Percentiles rank a stretch among this genome's conserved stretches.
phyloP scores from a whole-genome alignment of 2,113 vertebrate species.

The Actenoides hombroni region DNA sequence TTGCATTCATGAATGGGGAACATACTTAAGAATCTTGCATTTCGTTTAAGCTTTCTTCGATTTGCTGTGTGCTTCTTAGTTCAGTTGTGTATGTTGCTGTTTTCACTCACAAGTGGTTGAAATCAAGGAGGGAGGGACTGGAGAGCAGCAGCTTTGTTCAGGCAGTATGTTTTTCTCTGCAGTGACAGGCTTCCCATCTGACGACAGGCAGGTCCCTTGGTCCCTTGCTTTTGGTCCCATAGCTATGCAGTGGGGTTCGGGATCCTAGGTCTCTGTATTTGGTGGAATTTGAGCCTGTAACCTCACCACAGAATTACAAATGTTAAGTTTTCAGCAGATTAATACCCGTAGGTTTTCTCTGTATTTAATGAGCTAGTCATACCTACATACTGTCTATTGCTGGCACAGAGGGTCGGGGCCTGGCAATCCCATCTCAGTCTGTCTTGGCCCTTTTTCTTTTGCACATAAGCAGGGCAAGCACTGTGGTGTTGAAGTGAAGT shows the following conservation, averaged over 20 bases:
- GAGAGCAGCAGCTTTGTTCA: neutral
- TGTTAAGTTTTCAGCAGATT: neutral
- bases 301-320: neutral
- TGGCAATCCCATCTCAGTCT: neutral
- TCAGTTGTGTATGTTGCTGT: neutral
- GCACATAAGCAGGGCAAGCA: neutral
- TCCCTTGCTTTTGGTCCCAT: accelerated
- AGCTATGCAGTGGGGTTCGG: neutral
- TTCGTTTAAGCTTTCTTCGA: neutral
- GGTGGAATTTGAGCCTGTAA: neutral
- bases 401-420: neutral
- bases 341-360: neutral
- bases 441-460: neutral
- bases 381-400: neutral
- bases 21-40: neutral
- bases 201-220: neutral
- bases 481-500: neutral
- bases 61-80: neutral
- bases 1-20: neutral
- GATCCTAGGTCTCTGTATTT: neutral
- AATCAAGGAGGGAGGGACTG: neutral
- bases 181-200: neutral
- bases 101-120: neutral
- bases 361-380: neutral
- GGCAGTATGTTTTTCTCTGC: neutral